phyloP scores from a whole-genome alignment of 2,888 invertebrate species.

The Phlogophora meticulosa region DNA sequence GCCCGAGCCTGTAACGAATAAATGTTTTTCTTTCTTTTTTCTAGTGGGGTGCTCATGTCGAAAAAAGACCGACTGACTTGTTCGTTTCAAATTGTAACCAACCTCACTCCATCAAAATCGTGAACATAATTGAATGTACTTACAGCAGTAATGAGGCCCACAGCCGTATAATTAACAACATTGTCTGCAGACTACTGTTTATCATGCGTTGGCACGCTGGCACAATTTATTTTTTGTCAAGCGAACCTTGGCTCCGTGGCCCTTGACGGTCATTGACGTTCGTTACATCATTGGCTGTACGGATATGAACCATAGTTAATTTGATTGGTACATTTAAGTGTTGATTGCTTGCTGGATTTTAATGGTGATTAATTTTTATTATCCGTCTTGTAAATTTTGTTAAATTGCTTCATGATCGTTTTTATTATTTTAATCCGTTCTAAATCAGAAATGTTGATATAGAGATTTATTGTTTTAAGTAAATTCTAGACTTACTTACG shows the following conservation, averaged over 20 bases:
- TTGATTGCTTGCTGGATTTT: conserved; percentile 7
- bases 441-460: too few relatives aligned
- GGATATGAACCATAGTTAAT: conserved; percentile 40
- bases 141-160: conserved; percentile 15
- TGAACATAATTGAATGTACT: conserved; percentile 3
- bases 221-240: conserved; percentile 62
- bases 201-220: conserved; percentile 50
- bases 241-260: conserved; percentile 58
- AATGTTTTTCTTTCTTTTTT: too few relatives aligned
- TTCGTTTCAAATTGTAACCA: background rate
- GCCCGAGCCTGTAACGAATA: too few relatives aligned
- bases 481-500: too few relatives aligned
- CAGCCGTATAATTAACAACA: conserved; percentile 24
- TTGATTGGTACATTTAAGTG: conserved; percentile 12
- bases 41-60: too few relatives aligned
- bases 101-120: background rate
- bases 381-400: background rate
- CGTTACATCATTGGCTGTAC: conserved; percentile 54
- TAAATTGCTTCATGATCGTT: background rate
- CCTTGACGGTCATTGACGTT: conserved; percentile 64
- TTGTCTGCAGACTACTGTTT: conserved; percentile 36
- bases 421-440: too few relatives aligned
- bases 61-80: background rate
- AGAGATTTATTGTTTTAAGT: too few relatives aligned
- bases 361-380: background rate